Base-by-base conservation (phyloP, 1,140 invertebrate genomes). In the Centruroides sculpturatus region DNA sequence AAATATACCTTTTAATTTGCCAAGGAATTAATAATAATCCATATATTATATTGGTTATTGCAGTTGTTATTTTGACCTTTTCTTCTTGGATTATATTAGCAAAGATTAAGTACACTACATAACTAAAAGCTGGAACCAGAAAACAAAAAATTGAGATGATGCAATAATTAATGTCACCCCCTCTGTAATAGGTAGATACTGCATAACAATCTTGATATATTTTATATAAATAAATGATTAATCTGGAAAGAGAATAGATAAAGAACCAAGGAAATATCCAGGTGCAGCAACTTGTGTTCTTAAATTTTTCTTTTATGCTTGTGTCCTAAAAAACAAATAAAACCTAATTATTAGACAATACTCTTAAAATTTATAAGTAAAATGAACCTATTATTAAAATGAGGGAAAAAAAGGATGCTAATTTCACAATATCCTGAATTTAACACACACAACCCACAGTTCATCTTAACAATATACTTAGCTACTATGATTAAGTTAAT, bases 1-100 rank as follows among this genome's bases (percentile, higher is more conserved):
- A 59, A 49, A 36, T 59, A 23, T 65, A 67, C 57, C 68, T 60
- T 59, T 70, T 70, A 12, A 70, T 70, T 58, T 70, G 69, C 69
- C 69, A 70, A 23, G 68, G 68, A 12, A 69, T 61, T n/a, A 70
- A 55, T 11, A 70, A 46, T 23, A 67, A 12, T 47, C 65, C 69
- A 36, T 69, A 61, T 6, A 70, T 66, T n/a, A 66, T 59, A 50
- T 64, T 66, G 3, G 69, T 70, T 1, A 55, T 56, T 12, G 68
- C 55, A 35, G 65, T 63, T 7, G 61, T 64, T 6, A 41, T 11
- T 34, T 66, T 62, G 12, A 63, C 35, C 23, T 66, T 57, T 35
- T 64, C 65, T 6, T 62, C 59, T 35, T 64, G 58, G 47, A 63
- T 61, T 7, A 68, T 47, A 23, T 65, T 56, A 9, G 57, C 65